phyloP scores from a whole-genome alignment of 2,888 invertebrate genomes.

The Lacanobia wlatinum region DNA sequence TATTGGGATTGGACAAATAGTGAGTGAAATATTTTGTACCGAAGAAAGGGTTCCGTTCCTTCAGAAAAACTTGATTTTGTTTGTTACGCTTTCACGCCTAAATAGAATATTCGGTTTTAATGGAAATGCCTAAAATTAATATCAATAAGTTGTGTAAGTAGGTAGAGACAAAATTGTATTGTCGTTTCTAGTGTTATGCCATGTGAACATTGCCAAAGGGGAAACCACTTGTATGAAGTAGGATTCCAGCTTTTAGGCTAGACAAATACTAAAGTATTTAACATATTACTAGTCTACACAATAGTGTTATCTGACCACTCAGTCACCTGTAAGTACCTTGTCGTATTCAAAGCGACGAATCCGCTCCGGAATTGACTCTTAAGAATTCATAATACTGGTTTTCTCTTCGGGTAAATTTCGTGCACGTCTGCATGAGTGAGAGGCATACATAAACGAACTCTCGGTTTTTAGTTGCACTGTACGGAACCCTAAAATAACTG shows the following conservation, averaged over 20 bases:
- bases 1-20: not conserved
- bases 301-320: conserved; percentile 38
- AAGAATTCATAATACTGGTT: conserved; percentile 62
- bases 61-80: not conserved
- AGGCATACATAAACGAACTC: conserved; percentile 58
- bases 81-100: not conserved
- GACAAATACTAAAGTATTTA: conserved; percentile 23
- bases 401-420: conserved; percentile 64
- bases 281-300: conserved; percentile 18
- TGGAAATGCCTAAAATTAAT: no score
- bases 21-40: not conserved
- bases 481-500: conserved; percentile 71
- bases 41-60: conserved; percentile 10
- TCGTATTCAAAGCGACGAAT: conserved; percentile 50
- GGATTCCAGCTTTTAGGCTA: conserved; percentile 29
- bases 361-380: conserved; percentile 45
- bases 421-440: conserved; percentile 62
- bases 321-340: conserved; percentile 17
- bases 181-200: no score
- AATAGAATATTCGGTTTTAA: no score
- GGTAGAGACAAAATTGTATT: not conserved
- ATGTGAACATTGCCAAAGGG: conserved; percentile 12
- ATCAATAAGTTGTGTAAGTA: not conserved
- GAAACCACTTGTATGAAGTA: conserved; percentile 31
- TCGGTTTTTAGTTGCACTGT: conserved; percentile 38